Percentiles rank a stretch among this genome's conserved stretches.
Conservation (phyloP, 2,113 vertebrate species). For the Carassius auratus region DNA sequence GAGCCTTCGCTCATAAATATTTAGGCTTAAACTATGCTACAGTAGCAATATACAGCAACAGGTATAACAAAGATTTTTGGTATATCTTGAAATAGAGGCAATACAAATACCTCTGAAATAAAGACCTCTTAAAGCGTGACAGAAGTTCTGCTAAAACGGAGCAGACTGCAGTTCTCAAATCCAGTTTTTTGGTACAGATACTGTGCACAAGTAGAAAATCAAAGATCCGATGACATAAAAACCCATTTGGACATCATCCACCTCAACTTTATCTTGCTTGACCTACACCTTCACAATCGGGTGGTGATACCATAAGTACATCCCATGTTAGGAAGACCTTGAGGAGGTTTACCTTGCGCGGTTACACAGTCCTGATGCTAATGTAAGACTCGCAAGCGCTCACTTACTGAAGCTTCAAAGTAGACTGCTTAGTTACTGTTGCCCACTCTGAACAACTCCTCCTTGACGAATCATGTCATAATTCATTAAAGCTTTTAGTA, state of each 20-base stretch:
- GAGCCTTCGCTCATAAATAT: conserved; percentile 82
- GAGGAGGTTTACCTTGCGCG: conserved; percentile 41
- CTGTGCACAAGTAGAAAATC: conserved; percentile 78
- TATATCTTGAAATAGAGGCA: conserved; percentile 79
- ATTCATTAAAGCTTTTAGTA: conserved; percentile 72
- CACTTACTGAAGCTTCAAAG: too few relatives aligned
- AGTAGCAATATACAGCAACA: conserved; percentile 78
- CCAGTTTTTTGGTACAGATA: conserved; percentile 88
- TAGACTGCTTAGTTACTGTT: too few relatives aligned
- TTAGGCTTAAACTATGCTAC: conserved; percentile 78
- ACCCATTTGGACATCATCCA: neutral
- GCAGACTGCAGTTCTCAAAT: conserved; percentile 83
- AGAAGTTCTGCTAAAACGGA: conserved; percentile 74
- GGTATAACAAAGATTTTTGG: conserved; percentile 83
- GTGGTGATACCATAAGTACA: conserved; percentile 44
- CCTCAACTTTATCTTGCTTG: conserved; percentile 10
- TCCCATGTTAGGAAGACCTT: conserved; percentile 53
- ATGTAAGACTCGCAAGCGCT: neutral
- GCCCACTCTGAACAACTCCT: neutral
- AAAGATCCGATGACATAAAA: conserved; percentile 38
- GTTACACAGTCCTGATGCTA: conserved; percentile 13
- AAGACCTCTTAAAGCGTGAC: conserved; percentile 60
- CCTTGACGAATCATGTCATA: conserved; percentile 56
- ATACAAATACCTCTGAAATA: conserved; percentile 64
- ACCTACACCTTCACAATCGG: conserved; percentile 32